Evolutionary conservation across 2,888 invertebrate species (phyloP).

Genomic region (Macrosoma leucophasiata): DNA sequence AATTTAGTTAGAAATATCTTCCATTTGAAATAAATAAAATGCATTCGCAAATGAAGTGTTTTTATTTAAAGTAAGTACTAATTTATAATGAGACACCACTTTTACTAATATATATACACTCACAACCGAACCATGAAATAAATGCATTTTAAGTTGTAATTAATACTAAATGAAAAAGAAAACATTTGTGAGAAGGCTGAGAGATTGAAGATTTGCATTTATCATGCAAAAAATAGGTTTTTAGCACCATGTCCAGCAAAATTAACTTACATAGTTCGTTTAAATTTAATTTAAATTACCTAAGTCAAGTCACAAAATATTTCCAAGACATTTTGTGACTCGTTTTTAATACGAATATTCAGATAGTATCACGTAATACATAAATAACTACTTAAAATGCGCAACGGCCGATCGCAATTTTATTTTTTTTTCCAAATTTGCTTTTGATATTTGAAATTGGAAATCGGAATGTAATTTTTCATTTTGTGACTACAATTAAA

Average conservation of each 20-base stretch:
- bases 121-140: slow-evolving; percentile 7
- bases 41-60: slow-evolving; percentile 34
- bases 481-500: too few species aligned
- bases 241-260: slow-evolving; percentile 36
- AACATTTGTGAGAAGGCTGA: too few species aligned
- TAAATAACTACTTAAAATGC: too few species aligned
- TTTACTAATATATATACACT: slow-evolving; percentile 11
- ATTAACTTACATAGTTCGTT: slow-evolving; percentile 1
- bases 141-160: slow-evolving; percentile 4
- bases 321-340: too few species aligned
- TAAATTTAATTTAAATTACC: not conserved
- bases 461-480: too few species aligned
- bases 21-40: slow-evolving; percentile 31
- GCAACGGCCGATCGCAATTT: too few species aligned
- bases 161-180: too few species aligned
- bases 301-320: too few species aligned
- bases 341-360: too few species aligned
- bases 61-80: slow-evolving; percentile 31
- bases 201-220: slow-evolving; percentile 4
- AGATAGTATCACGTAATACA: slow-evolving; percentile 3
- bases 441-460: slow-evolving; percentile 4
- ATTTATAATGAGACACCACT: slow-evolving; percentile 28
- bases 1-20: slow-evolving; percentile 29
- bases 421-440: slow-evolving; percentile 1
- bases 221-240: slow-evolving; percentile 20